Percentiles rank a stretch among this genome's conserved stretches.
phyloP scores from a whole-genome alignment of 2,113 vertebrate genomes.

The Pachycephala philippinensis region DNA sequence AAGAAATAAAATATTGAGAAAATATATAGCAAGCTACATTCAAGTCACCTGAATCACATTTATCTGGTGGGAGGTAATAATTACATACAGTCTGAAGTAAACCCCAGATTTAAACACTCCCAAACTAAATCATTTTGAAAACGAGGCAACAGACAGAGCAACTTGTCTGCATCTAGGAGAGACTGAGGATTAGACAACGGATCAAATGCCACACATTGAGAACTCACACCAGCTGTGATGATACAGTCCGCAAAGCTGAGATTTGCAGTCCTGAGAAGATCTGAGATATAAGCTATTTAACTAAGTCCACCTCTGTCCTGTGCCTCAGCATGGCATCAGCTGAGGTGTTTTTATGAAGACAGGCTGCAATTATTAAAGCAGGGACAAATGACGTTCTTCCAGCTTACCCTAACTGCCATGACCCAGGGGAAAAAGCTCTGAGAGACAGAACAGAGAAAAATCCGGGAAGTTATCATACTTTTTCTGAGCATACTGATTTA shows the following conservation, averaged over 20 bases:
- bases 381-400: background rate
- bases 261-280: background rate
- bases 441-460: background rate
- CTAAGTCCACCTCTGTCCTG: background rate
- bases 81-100: slow-evolving; percentile 5
- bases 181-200: background rate
- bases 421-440: background rate
- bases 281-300: background rate
- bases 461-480: background rate
- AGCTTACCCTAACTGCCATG: background rate
- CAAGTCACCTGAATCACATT: slow-evolving; percentile 8
- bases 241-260: background rate
- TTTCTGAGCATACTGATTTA: background rate
- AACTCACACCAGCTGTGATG: background rate
- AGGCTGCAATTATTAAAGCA: background rate
- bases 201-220: background rate
- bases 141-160: background rate
- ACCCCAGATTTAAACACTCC: background rate
- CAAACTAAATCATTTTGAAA: background rate
- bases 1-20: slow-evolving; percentile 54
- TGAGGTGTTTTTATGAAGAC: background rate
- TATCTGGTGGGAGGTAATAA: background rate
- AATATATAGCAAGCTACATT: slow-evolving; percentile 10
- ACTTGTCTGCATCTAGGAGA: background rate
- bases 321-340: background rate